Conservation (phyloP, 2,113 vertebrate species). For the Nicator chloris region DNA sequence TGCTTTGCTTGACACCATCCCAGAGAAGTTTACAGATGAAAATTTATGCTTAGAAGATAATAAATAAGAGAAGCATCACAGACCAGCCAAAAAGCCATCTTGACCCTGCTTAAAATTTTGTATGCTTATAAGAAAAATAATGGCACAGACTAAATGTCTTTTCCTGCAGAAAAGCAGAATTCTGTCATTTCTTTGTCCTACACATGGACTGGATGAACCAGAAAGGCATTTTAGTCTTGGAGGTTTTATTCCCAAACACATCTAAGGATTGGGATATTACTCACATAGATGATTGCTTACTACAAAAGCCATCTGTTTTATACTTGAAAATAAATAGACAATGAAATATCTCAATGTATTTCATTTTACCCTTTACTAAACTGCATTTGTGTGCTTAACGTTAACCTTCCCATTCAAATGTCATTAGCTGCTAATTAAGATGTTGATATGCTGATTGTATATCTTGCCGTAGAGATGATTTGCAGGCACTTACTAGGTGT, state of each 20-base stretch:
- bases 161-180: background rate
- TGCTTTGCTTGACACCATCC: background rate
- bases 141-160: background rate
- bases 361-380: slow-evolving; percentile 17
- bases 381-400: slow-evolving; percentile 36
- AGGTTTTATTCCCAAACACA: background rate
- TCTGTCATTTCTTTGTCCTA: background rate
- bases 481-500: slow-evolving; percentile 67
- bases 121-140: background rate
- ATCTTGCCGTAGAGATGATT: slow-evolving; percentile 67
- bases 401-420: slow-evolving; percentile 73
- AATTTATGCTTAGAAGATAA: background rate
- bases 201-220: background rate
- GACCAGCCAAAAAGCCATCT: background rate
- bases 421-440: slow-evolving; percentile 77
- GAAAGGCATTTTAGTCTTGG: background rate
- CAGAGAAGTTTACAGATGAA: background rate
- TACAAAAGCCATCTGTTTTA: background rate
- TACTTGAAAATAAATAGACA: slow-evolving; percentile 24
- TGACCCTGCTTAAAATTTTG: background rate
- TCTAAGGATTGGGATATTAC: background rate
- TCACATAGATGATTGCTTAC: background rate
- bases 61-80: background rate
- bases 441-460: slow-evolving; percentile 74
- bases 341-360: slow-evolving; percentile 17